Evolutionary conservation across 2,888 invertebrate genomes (phyloP).

Genomic region (Colletes collaris): DNA sequence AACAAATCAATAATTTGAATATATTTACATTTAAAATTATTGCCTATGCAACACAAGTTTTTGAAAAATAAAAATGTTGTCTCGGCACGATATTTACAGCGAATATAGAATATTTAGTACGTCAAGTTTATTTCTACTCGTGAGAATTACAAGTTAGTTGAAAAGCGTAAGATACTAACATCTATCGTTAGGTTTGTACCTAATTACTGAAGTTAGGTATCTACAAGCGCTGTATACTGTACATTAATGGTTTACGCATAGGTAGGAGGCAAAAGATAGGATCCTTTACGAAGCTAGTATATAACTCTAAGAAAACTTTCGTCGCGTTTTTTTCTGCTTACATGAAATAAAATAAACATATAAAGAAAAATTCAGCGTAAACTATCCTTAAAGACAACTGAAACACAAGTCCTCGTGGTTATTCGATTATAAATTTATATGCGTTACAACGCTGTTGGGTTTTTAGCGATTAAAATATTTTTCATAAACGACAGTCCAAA

Average conservation of each 20-base stretch:
- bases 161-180: neutral
- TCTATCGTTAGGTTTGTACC: slow-evolving; percentile 13
- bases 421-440: neutral
- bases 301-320: neutral
- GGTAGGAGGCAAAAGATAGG: neutral
- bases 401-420: neutral
- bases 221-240: slow-evolving; percentile 11
- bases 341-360: neutral
- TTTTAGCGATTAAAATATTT: neutral
- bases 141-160: neutral
- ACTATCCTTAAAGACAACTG: neutral
- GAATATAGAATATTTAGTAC: neutral
- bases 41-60: too few relatives aligned
- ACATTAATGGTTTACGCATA: slow-evolving; percentile 4
- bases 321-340: neutral
- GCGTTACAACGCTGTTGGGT: neutral
- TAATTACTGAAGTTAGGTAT: slow-evolving; percentile 16
- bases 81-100: neutral
- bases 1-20: too few relatives aligned
- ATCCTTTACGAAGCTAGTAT: neutral
- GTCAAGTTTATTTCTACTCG: neutral
- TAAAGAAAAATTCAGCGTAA: neutral
- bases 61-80: neutral
- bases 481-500: slow-evolving; percentile 4
- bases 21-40: too few relatives aligned